These are phyloP conservation scores for Porites evermanni DNA, from an alignment of 92 coral and sea anemone genomes.

Conservation along the genomic window DNA sequence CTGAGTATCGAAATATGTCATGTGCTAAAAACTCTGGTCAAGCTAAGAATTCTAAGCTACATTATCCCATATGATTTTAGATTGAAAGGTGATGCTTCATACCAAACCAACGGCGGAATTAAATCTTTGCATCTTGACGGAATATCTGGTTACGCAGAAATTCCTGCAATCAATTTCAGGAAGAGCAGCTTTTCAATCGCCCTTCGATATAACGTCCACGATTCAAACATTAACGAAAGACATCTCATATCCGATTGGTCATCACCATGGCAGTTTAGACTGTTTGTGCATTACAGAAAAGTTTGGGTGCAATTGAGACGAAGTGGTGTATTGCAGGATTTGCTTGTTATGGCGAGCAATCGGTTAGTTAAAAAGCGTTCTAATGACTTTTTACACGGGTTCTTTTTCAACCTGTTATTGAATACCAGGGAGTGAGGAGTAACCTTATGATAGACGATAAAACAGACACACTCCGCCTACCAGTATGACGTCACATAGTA, in stretches of 20 bases:
- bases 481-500: too few species aligned
- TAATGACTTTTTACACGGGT: too few species aligned
- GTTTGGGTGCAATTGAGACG: slow-evolving; percentile 15
- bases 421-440: too few species aligned
- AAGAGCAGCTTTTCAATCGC: slow-evolving; percentile 50
- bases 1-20: too few species aligned
- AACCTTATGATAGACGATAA: too few species aligned
- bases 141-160: slow-evolving; percentile 43
- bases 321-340: not conserved
- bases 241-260: slow-evolving; percentile 70
- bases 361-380: not conserved
- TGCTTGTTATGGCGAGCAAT: not conserved
- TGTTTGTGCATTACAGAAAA: slow-evolving; percentile 11
- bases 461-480: too few species aligned
- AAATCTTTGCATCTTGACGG: slow-evolving; percentile 57
- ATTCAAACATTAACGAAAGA: not conserved
- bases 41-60: too few species aligned
- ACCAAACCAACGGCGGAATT: slow-evolving; percentile 29
- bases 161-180: slow-evolving; percentile 52
- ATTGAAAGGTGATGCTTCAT: slow-evolving; percentile 27
- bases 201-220: slow-evolving; percentile 52
- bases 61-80: not conserved
- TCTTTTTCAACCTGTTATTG: not conserved
- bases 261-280: slow-evolving; percentile 58
- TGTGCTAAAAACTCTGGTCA: too few species aligned